phyloP scores from a whole-genome alignment of 1,140 invertebrate species.

The Ptiloglossa arizonensis region DNA sequence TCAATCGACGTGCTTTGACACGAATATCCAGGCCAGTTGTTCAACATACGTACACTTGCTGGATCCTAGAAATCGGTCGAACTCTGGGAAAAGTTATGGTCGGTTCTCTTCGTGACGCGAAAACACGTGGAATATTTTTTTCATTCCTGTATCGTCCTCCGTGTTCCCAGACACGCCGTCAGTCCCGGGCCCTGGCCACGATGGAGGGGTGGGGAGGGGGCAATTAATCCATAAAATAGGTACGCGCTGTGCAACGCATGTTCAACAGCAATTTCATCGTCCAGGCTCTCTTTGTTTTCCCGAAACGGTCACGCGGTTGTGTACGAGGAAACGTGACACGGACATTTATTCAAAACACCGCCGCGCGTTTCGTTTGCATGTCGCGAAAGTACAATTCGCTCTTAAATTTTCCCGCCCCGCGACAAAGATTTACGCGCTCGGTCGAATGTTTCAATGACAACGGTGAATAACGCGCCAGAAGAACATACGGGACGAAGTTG shows the following conservation, averaged over 20 bases:
- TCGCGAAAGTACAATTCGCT: slow-evolving; percentile 37
- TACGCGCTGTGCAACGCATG: slow-evolving; percentile 28
- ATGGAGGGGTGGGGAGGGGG: not conserved
- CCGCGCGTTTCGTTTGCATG: slow-evolving; percentile 31
- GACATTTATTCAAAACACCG: slow-evolving; percentile 56
- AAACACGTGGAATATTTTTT: slow-evolving; percentile 11
- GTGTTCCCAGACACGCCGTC: not conserved
- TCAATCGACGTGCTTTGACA: too few relatives aligned
- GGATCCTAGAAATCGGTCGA: not conserved
- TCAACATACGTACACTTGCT: too few relatives aligned
- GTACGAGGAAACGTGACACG: slow-evolving; percentile 42
- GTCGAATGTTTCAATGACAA: slow-evolving; percentile 34
- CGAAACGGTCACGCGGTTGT: slow-evolving; percentile 27
- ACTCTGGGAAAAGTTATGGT: not conserved
- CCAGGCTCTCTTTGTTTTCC: slow-evolving; percentile 30
- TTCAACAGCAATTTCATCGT: slow-evolving; percentile 53
- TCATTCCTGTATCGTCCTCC: not conserved
- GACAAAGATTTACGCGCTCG: slow-evolving; percentile 28
- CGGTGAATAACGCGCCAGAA: not conserved
- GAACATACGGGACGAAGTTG: not conserved
- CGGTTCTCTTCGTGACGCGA: not conserved
- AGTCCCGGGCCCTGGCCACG: too few relatives aligned
- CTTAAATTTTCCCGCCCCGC: slow-evolving; percentile 36
- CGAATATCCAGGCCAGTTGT: too few relatives aligned
- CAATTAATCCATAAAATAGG: slow-evolving; percentile 59